phyloP scores from a whole-genome alignment of 2,113 vertebrate genomes.

The Hemiscyllium ocellatum region DNA sequence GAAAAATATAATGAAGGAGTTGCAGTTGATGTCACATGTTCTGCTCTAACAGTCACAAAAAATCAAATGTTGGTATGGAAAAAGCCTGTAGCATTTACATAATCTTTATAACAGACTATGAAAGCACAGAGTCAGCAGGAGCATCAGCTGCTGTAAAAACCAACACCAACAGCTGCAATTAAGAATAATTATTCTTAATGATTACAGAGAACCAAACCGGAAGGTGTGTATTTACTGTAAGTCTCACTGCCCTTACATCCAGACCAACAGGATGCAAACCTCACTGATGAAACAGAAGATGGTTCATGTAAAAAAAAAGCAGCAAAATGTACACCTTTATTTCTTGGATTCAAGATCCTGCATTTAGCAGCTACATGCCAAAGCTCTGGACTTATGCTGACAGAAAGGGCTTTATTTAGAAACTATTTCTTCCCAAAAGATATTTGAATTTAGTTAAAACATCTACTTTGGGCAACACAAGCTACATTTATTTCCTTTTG shows the following conservation, averaged over 20 bases:
- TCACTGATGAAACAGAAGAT: not conserved
- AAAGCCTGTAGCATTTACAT: not conserved
- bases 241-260: not conserved
- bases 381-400: not conserved
- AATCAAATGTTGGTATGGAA: not conserved
- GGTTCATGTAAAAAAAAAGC: not conserved
- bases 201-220: not conserved
- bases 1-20: not conserved
- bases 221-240: not conserved
- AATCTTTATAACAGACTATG: conserved; percentile 22
- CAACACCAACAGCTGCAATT: conserved; percentile 26
- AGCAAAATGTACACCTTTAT: conserved; percentile 6
- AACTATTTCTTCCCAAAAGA: not conserved
- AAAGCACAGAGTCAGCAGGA: conserved; percentile 22
- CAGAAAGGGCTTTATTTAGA: not conserved
- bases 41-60: conserved; percentile 4
- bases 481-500: not conserved
- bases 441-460: not conserved
- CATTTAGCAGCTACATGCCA: not conserved
- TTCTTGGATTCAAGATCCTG: not conserved
- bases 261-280: not conserved
- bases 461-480: not conserved
- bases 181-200: conserved; percentile 34
- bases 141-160: conserved; percentile 18
- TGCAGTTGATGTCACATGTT: not conserved